Evolutionary conservation across 2,888 invertebrate genomes (phyloP).

Genomic region (Amphipyra tragopoginis): DNA sequence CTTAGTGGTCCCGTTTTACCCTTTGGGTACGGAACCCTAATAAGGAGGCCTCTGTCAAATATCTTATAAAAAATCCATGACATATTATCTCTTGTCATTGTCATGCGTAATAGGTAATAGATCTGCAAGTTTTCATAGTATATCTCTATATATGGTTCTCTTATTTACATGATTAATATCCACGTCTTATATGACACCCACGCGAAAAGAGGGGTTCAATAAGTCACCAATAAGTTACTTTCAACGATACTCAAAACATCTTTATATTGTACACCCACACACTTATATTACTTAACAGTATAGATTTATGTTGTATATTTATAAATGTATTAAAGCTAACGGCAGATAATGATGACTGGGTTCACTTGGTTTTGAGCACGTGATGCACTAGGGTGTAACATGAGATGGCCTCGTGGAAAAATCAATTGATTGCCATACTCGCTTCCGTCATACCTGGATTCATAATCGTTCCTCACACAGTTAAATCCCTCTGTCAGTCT

Average conservation of each 20-base stretch:
- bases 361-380: conserved; percentile 20
- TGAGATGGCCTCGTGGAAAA: no score
- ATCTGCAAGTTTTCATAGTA: background rate
- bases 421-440: no score
- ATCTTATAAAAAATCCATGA: no score
- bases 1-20: no score
- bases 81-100: no score
- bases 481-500: no score
- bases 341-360: conserved; percentile 43
- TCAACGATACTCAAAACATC: conserved; percentile 35
- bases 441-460: no score
- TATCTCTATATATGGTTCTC: conserved; percentile 1
- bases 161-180: background rate
- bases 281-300: conserved; percentile 14
- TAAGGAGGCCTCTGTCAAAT: no score
- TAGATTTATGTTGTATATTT: conserved; percentile 36
- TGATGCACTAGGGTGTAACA: conserved; percentile 13
- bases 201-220: conserved; percentile 19
- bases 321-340: conserved; percentile 47
- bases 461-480: no score
- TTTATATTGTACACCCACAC: conserved; percentile 32
- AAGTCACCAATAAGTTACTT: conserved; percentile 25
- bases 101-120: no score
- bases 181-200: conserved; percentile 11
- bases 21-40: no score